These are phyloP conservation scores for Dynastes maya DNA, from an alignment of 2,888 invertebrate species.

Conservation along the genomic window DNA sequence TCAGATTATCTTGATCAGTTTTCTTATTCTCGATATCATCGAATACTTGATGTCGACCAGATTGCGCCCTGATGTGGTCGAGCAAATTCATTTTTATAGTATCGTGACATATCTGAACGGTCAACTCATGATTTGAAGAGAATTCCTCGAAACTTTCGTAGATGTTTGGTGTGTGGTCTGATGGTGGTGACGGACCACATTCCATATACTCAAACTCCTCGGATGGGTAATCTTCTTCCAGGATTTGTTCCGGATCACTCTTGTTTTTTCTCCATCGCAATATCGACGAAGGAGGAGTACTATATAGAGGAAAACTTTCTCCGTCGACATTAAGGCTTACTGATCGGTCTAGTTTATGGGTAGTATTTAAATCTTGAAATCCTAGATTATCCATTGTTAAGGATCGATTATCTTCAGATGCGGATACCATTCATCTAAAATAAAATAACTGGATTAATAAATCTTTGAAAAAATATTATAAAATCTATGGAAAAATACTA, in stretches of 20 bases:
- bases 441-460: slow-evolving; percentile 29
- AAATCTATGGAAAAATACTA: not conserved
- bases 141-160: slow-evolving; percentile 86
- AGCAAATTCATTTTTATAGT: slow-evolving; percentile 82
- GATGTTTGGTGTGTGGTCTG: slow-evolving; percentile 86
- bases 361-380: slow-evolving; percentile 64
- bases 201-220: slow-evolving; percentile 85
- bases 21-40: slow-evolving; percentile 83
- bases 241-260: slow-evolving; percentile 69
- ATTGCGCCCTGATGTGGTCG: slow-evolving; percentile 81
- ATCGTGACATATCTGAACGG: slow-evolving; percentile 82
- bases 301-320: slow-evolving; percentile 67
- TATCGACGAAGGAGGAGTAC: slow-evolving; percentile 62
- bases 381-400: slow-evolving; percentile 68
- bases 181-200: slow-evolving; percentile 85
- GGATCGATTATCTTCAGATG: slow-evolving; percentile 58
- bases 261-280: slow-evolving; percentile 63
- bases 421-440: slow-evolving; percentile 65
- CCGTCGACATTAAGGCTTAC: slow-evolving; percentile 69
- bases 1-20: slow-evolving; percentile 74
- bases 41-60: slow-evolving; percentile 79
- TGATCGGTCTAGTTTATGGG: slow-evolving; percentile 68
- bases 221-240: slow-evolving; percentile 80
- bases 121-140: slow-evolving; percentile 77
- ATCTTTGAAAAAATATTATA: not conserved